These are phyloP conservation scores for Spongilla lacustris DNA, from an alignment of 37 sponge, comb jelly and placozoan species.

Conservation along the genomic window DNA sequence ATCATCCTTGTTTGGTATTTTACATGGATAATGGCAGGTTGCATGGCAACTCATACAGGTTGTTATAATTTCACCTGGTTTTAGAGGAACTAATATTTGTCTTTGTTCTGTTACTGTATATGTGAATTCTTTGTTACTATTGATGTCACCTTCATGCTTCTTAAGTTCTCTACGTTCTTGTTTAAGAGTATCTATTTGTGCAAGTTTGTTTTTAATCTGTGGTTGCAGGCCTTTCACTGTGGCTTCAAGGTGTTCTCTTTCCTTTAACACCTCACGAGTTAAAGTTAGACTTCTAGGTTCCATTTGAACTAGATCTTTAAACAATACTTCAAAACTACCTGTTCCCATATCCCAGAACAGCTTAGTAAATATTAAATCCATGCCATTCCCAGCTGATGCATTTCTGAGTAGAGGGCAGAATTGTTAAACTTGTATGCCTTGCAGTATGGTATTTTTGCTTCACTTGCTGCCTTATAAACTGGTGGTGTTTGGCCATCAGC, in stretches of 20 bases:
- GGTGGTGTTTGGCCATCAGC: constrained; percentile 70
- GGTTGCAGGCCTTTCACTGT: constrained; percentile 45
- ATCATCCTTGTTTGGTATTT: constrained; percentile 43
- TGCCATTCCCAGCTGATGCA: background rate
- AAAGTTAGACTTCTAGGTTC: constrained; percentile 34
- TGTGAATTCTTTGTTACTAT: constrained; percentile 61
- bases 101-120: constrained; percentile 39
- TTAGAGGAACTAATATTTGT: constrained; percentile 26
- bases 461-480: constrained; percentile 47
- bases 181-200: constrained; percentile 50
- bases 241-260: constrained; percentile 57
- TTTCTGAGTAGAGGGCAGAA: constrained; percentile 56
- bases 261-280: constrained; percentile 70
- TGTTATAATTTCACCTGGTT: constrained; percentile 50
- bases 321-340: constrained; percentile 55
- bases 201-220: constrained; percentile 35
- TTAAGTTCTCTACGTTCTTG: constrained; percentile 50
- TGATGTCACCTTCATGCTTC: constrained; percentile 43
- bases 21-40: constrained; percentile 76
- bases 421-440: constrained; percentile 71
- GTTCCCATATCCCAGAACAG: constrained; percentile 82
- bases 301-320: constrained; percentile 17
- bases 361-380: constrained; percentile 19
- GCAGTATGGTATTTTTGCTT: constrained; percentile 38
- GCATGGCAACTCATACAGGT: constrained; percentile 69